These are phyloP conservation scores for Drosophila bipectinata DNA, from an alignment of 1,140 invertebrate species.

Conservation along the genomic window DNA sequence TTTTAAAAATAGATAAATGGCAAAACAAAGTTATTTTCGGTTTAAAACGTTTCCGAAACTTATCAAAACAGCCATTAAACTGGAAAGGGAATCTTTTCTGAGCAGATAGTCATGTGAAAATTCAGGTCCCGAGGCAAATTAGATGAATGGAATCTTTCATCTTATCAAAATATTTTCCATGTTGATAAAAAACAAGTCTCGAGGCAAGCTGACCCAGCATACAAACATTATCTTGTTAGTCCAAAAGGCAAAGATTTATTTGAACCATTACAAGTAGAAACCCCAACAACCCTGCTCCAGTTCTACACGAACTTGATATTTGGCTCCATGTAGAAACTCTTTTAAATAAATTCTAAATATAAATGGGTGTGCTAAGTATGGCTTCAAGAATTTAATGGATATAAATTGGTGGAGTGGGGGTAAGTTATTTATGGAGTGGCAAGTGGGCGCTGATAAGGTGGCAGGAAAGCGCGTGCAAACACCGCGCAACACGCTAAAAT, in stretches of 20 bases:
- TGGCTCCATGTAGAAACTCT: conserved; percentile 1
- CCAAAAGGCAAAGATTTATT: conserved; percentile 7
- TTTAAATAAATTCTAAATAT: conserved; percentile 21
- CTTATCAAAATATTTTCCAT: conserved; percentile 27
- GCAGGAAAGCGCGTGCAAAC: conserved; percentile 8
- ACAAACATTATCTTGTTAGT: background rate
- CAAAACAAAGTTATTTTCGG: background rate
- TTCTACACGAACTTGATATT: conserved; percentile 9
- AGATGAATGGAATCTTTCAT: conserved; percentile 15
- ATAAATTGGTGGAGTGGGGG: conserved; percentile 9
- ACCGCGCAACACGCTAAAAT: background rate
- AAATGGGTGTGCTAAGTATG: background rate
- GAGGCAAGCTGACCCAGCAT: too few relatives aligned
- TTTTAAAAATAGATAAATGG: background rate
- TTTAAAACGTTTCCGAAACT: background rate
- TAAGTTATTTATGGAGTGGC: conserved; percentile 36
- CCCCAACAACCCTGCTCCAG: conserved; percentile 18
- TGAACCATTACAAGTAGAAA: conserved; percentile 4
- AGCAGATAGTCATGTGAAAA: conserved; percentile 7
- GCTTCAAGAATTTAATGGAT: conserved; percentile 9
- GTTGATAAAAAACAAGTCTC: conserved; percentile 12
- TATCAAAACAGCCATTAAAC: conserved; percentile 8
- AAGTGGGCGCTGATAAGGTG: conserved; percentile 18
- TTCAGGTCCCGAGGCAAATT: conserved; percentile 1
- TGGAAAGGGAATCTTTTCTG: conserved; percentile 18